phyloP scores from a whole-genome alignment of 2,797 vertebrate genomes.

The Gastrophryne carolinensis region DNA sequence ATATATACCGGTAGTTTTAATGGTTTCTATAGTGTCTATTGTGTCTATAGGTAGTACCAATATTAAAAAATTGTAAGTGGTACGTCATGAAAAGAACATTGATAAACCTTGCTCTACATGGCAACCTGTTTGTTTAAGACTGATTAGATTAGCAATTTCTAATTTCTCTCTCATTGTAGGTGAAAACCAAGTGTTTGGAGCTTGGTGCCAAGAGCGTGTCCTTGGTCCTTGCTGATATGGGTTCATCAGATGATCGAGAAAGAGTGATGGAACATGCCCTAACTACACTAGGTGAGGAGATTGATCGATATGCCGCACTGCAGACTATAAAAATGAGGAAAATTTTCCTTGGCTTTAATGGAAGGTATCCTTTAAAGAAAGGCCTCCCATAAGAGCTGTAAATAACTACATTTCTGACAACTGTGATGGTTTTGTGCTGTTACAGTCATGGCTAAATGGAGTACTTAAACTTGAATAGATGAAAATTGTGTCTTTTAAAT shows the following conservation, averaged over 20 bases:
- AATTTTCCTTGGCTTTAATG: not conserved
- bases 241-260: constrained; percentile 68
- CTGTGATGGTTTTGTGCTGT: not conserved
- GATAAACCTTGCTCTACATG: too few relatives aligned
- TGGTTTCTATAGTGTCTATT: too few relatives aligned
- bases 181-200: constrained; percentile 74
- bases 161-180: constrained; percentile 64
- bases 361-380: not conserved
- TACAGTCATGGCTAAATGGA: not conserved
- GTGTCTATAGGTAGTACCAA: too few relatives aligned
- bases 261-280: constrained; percentile 77
- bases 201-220: constrained; percentile 77
- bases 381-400: not conserved
- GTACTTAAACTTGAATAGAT: not conserved
- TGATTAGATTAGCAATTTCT: not conserved
- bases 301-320: not conserved
- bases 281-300: constrained; percentile 71
- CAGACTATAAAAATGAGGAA: not conserved
- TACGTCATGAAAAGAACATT: too few relatives aligned
- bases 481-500: not conserved
- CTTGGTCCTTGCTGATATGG: constrained; percentile 81
- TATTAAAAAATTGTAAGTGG: too few relatives aligned
- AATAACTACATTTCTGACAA: not conserved
- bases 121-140: too few relatives aligned
- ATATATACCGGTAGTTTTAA: too few relatives aligned